Percentiles rank a stretch among this genome's conserved stretches.
phyloP scores from a whole-genome alignment of 2,113 vertebrate species.

The Lethenteron camtschaticum region DNA sequence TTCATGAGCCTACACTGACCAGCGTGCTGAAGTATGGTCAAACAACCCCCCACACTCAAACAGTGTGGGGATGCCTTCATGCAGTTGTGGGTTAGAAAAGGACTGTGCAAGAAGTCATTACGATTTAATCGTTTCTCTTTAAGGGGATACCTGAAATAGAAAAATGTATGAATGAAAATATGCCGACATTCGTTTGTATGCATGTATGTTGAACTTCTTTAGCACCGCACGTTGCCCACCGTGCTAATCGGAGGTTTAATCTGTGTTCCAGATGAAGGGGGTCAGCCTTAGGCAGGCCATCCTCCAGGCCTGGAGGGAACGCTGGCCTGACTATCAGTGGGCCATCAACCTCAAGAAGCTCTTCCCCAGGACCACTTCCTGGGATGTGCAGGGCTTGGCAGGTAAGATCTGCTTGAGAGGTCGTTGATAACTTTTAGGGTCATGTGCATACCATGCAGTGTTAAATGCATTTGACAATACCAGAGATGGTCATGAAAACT shows the following conservation, averaged over 20 bases:
- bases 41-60: too few species aligned
- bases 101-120: constrained; percentile 1
- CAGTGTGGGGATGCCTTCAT: too few species aligned
- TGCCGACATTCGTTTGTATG: not conserved
- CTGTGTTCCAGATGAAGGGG: constrained; percentile 43
- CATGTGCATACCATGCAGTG: too few species aligned
- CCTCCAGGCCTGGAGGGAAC: constrained; percentile 85
- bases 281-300: constrained; percentile 90
- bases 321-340: constrained; percentile 93
- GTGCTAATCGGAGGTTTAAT: not conserved
- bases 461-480: too few species aligned
- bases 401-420: constrained; percentile 21
- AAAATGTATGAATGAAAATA: not conserved
- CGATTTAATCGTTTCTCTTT: not conserved
- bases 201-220: not conserved
- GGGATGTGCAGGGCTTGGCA: constrained; percentile 87
- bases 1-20: too few species aligned
- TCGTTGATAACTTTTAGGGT: too few species aligned
- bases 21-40: too few species aligned
- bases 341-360: constrained; percentile 89
- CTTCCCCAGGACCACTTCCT: constrained; percentile 74
- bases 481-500: not conserved
- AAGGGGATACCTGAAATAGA: not conserved
- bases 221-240: not conserved
- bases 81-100: constrained; percentile 1